phyloP scores from a whole-genome alignment of 2,113 vertebrate species.

The Philantomba maxwellii region DNA sequence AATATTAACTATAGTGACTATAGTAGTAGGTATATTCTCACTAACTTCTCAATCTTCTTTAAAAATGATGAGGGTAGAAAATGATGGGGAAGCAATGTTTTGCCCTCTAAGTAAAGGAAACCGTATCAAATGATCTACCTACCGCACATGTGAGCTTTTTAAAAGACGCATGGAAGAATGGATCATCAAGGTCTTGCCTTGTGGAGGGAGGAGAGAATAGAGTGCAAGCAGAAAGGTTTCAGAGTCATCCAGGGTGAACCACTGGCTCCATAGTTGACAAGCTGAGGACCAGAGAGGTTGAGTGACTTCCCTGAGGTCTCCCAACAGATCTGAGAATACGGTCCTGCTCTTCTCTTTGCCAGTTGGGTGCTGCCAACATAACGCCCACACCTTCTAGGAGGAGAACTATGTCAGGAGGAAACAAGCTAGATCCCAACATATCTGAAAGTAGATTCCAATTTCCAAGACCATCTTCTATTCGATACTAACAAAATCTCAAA shows the following conservation, averaged over 20 bases:
- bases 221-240: no score
- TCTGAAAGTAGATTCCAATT: not conserved
- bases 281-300: not conserved
- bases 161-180: not conserved
- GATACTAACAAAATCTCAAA: not conserved
- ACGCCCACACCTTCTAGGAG: rapidly evolving
- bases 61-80: not conserved
- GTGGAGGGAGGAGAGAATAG: no score
- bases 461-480: not conserved
- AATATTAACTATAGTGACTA: not conserved
- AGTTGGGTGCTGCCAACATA: rapidly evolving
- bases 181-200: not conserved
- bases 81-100: not conserved
- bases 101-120: not conserved
- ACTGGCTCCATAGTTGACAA: not conserved
- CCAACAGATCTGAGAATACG: not conserved
- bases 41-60: not conserved
- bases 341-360: not conserved
- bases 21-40: not conserved
- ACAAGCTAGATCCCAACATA: not conserved
- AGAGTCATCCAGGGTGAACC: not conserved
- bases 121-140: no score
- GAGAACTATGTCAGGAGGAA: not conserved
- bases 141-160: not conserved
- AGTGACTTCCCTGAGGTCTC: not conserved